A percentile compares a stretch with the other conserved stretches of the same genome.
phyloP scores from a whole-genome alignment of 2,888 invertebrate genomes.

The Thera obeliscata region DNA sequence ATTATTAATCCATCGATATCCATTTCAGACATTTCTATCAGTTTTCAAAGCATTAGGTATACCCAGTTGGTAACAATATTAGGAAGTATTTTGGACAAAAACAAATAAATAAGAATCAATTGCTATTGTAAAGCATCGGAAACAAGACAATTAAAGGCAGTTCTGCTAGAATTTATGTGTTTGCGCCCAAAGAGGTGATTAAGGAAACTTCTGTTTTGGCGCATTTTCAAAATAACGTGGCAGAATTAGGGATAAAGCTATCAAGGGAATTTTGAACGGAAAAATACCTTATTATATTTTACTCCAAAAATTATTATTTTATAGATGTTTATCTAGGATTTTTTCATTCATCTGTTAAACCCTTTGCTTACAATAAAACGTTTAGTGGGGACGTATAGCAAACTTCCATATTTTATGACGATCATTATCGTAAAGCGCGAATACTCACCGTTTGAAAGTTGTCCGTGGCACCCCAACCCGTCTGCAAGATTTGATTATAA shows the following conservation, averaged over 20 bases:
- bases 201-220: conserved; percentile 45
- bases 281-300: not conserved
- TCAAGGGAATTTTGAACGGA: not conserved
- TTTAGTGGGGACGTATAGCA: conserved; percentile 77
- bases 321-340: not conserved
- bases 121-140: conserved; percentile 61
- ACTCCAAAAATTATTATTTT: not conserved
- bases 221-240: conserved; percentile 26
- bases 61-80: conserved; percentile 15
- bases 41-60: conserved; percentile 11
- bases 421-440: conserved; percentile 81
- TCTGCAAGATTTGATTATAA: conserved; percentile 74
- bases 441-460: conserved; percentile 76
- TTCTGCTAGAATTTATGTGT: conserved; percentile 68
- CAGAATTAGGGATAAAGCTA: not conserved
- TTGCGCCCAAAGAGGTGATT: conserved; percentile 57
- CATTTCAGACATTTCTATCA: conserved; percentile 20
- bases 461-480: conserved; percentile 58
- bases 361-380: conserved; percentile 79
- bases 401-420: conserved; percentile 84
- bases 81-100: conserved; percentile 46
- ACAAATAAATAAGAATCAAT: conserved; percentile 71
- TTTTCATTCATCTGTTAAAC: conserved; percentile 50
- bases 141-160: conserved; percentile 70
- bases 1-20: conserved; percentile 30